Base-by-base conservation (phyloP, 2,888 invertebrate species). In the Ichneumoninae sp. region DNA sequence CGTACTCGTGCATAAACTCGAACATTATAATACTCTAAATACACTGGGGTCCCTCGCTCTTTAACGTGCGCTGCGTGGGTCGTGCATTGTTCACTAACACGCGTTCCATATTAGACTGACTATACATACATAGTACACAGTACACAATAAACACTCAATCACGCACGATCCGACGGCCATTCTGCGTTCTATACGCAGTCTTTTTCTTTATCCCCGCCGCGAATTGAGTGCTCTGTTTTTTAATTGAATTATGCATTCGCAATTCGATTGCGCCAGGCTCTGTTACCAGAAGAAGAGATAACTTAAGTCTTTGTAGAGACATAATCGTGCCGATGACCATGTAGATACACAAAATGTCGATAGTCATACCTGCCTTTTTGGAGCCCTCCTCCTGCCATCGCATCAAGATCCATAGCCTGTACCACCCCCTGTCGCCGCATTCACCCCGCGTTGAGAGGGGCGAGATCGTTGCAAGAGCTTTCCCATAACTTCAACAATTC, bases 401-500 rank as follows among this genome's bases (percentile, higher is more conserved):
- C 62, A 62, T 62, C 62, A 8, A 62, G 36, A 62, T 62, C 62
- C 62, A 62, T 62, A 62, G 40, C 26, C 40, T 19, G 13, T 50
- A 33, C 57, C 22, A 57, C 26, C 57, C 10, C 26, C 26, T 57
- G 26, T 57, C 22, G 57, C 57, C 57, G 26, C 57, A 57, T 57
- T 26, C 57, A 13, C 47, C 30, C 26, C 26, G 30, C 54, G 69
- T 71, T 22, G 71, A 69, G 40, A 44, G 19, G 47, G 76, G 77
- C 33, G 68, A 71, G 44, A 54, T 69, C 57, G 69, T 84, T 69
- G 82, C 77, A 71, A 74, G 65, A 80, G 82, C 83, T 86, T 86
- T 86, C 86, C 89, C 90, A 91, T 91, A 92, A 91, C 90, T 91
- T 89, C 86, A 91, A 92, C 91, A 91, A 91, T 92, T 92, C 91